These are phyloP conservation scores for Menura novaehollandiae DNA, from an alignment of 2,113 vertebrate species.

Conservation along the genomic window DNA sequence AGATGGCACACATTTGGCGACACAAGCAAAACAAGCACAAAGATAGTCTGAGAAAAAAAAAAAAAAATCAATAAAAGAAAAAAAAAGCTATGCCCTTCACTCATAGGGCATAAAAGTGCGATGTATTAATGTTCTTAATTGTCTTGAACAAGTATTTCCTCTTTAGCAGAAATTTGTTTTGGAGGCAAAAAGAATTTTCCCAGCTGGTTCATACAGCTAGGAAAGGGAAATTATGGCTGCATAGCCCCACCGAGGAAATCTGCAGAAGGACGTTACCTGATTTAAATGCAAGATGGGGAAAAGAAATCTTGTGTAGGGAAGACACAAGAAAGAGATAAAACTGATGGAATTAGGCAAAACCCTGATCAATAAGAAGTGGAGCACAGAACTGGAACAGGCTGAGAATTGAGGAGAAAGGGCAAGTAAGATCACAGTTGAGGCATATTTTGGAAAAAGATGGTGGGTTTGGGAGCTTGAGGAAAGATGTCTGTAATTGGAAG, in stretches of 20 bases:
- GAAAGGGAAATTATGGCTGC: neutral
- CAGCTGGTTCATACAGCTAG: neutral
- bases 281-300: neutral
- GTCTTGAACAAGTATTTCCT: neutral
- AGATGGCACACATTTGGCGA: neutral
- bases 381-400: neutral
- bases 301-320: neutral
- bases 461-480: neutral
- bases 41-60: neutral
- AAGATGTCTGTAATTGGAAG: neutral
- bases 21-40: neutral
- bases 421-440: neutral
- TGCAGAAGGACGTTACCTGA: neutral
- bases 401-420: neutral
- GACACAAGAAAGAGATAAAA: neutral
- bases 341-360: neutral
- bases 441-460: neutral
- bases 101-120: neutral
- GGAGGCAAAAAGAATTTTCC: neutral
- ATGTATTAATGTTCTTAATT: neutral
- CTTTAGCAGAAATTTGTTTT: neutral
- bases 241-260: neutral
- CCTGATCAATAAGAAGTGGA: neutral
- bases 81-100: neutral
- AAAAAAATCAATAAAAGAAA: neutral